phyloP scores from a whole-genome alignment of 2,888 invertebrate species.

The Empis stercorea region DNA sequence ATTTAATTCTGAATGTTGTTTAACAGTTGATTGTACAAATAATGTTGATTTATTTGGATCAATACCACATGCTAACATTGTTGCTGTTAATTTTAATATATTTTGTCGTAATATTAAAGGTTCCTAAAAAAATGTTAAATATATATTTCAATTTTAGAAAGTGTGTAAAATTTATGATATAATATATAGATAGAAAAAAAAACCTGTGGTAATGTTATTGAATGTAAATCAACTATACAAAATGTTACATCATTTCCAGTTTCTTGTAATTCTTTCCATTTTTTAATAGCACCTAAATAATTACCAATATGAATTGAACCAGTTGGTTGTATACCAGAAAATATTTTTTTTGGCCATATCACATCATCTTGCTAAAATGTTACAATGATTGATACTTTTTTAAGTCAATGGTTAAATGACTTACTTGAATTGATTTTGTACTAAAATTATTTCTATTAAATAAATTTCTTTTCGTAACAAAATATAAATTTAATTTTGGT shows the following conservation, averaged over 20 bases:
- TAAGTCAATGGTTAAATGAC: no score
- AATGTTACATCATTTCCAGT: slow-evolving; percentile 54
- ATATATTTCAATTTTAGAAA: no score
- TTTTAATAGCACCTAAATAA: slow-evolving; percentile 84
- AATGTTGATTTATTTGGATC: slow-evolving; percentile 66
- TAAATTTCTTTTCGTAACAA: no score
- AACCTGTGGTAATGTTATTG: slow-evolving; percentile 77
- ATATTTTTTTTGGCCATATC: slow-evolving; percentile 49
- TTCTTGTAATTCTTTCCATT: slow-evolving; percentile 75
- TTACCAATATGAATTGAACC: slow-evolving; percentile 91
- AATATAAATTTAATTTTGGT: no score
- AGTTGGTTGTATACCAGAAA: slow-evolving; percentile 95
- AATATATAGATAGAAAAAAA: no score
- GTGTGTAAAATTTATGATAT: no score
- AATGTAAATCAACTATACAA: slow-evolving; percentile 86
- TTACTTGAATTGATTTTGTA: no score
- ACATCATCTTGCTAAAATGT: background rate
- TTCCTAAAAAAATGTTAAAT: no score
- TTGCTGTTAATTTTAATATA: slow-evolving; percentile 66
- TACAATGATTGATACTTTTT: no score
- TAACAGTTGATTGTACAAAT: slow-evolving; percentile 79
- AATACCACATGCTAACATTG: slow-evolving; percentile 80
- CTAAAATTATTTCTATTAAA: no score
- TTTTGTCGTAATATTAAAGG: slow-evolving; percentile 47
- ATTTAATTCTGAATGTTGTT: slow-evolving; percentile 71